A percentile compares a stretch with the other conserved stretches of the same genome.
phyloP scores from a whole-genome alignment of 2,888 invertebrate genomes.

The Callyntrura guangdongensis region DNA sequence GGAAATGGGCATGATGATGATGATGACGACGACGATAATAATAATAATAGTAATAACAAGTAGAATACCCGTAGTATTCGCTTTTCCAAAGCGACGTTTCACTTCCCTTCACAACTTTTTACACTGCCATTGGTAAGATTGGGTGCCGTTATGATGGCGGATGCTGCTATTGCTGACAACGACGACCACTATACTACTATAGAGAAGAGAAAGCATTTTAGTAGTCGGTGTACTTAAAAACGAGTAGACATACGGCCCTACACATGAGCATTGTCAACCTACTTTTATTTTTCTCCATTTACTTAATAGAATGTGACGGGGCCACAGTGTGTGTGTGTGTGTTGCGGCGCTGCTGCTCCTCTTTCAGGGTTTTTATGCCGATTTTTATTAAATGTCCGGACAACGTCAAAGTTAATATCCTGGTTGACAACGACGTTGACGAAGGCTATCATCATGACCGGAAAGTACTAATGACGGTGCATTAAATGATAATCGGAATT shows the following conservation, averaged over 20 bases:
- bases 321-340: neutral
- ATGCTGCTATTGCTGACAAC: too few relatives aligned
- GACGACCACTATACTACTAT: too few relatives aligned
- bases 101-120: too few relatives aligned
- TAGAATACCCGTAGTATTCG: neutral
- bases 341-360: neutral
- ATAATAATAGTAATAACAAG: neutral
- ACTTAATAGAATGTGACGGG: conserved; percentile 48
- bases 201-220: too few relatives aligned
- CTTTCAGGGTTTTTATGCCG: conserved; percentile 3
- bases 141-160: too few relatives aligned
- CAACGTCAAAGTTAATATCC: conserved; percentile 10
- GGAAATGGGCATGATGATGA: neutral
- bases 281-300: conserved; percentile 37
- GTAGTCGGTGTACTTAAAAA: too few relatives aligned
- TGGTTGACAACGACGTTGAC: neutral
- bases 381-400: conserved; percentile 31
- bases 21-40: neutral
- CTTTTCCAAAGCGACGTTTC: neutral
- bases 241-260: neutral
- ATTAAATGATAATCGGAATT: conserved; percentile 40
- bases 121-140: too few relatives aligned
- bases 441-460: neutral
- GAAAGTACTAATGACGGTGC: neutral
- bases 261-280: neutral